phyloP scores from a whole-genome alignment of 2,113 vertebrate species.

The Passer domesticus region DNA sequence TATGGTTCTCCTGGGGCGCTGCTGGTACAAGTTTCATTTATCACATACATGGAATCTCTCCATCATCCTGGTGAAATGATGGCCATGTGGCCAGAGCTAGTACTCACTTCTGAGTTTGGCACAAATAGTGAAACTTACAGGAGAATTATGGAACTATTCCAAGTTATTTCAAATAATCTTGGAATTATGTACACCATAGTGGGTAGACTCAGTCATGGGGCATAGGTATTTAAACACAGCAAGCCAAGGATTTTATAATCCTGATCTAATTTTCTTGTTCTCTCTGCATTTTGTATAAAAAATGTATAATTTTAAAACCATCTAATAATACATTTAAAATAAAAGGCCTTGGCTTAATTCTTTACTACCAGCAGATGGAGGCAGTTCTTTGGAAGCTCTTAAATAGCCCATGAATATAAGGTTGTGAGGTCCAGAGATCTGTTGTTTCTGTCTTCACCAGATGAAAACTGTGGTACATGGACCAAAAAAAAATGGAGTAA shows the following conservation, averaged over 20 bases:
- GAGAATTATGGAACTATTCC: neutral
- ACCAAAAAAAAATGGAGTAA: neutral
- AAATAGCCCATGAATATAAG: neutral
- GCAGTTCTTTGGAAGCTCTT: neutral
- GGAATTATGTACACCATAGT: neutral
- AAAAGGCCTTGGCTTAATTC: neutral
- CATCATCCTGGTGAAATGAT: neutral
- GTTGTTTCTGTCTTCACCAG: neutral
- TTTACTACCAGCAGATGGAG: slow-evolving; percentile 18
- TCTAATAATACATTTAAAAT: neutral
- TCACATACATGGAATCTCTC: neutral
- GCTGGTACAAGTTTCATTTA: neutral
- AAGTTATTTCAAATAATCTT: neutral
- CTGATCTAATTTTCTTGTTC: neutral
- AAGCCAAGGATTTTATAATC: neutral
- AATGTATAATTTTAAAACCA: neutral
- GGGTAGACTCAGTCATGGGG: neutral
- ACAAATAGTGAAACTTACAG: neutral
- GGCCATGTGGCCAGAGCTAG: neutral
- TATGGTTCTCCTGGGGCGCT: neutral
- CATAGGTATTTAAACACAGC: neutral
- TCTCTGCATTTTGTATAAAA: neutral
- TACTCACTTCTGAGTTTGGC: neutral
- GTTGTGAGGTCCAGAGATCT: neutral
- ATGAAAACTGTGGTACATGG: neutral